Percentiles rank a stretch among this genome's conserved stretches.
Evolutionary conservation across 2,797 vertebrate species (phyloP).

Genomic region (Taeniopygia guttata): DNA sequence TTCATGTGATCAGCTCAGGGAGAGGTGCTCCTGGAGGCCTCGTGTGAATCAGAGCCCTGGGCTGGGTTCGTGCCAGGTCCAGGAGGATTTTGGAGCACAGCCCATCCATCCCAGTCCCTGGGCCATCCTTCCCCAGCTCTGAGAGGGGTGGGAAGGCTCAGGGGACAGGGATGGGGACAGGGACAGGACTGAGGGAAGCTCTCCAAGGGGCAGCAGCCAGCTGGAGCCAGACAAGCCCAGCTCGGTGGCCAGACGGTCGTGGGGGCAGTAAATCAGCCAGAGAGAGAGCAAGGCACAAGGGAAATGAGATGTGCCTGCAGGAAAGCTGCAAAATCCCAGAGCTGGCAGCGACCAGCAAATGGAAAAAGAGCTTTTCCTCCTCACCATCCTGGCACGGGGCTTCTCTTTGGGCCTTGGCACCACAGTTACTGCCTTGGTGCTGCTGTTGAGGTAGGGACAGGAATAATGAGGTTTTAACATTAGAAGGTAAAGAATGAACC

Average conservation of each 20-base stretch:
- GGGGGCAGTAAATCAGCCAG: background rate
- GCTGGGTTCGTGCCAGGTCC: background rate
- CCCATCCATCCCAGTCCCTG: background rate
- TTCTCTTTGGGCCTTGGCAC: background rate
- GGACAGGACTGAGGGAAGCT: background rate
- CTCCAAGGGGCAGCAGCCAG: background rate
- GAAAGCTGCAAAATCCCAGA: background rate
- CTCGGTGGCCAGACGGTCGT: background rate
- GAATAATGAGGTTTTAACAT: no score
- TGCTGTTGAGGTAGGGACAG: no score
- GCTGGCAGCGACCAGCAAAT: background rate
- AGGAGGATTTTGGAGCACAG: background rate
- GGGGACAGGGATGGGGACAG: background rate
- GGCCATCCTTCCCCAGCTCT: no score
- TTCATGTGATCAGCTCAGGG: background rate
- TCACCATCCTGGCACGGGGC: background rate
- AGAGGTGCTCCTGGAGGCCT: background rate
- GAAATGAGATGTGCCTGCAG: background rate
- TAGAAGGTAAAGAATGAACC: no score
- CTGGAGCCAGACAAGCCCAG: background rate
- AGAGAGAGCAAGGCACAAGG: fast-evolving
- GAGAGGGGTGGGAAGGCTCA: background rate
- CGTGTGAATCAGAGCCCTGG: background rate
- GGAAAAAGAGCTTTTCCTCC: background rate
- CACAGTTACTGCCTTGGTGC: no score